Evolutionary conservation across 2,888 invertebrate species (phyloP).

Genomic region (Patella ulyssiponensis): DNA sequence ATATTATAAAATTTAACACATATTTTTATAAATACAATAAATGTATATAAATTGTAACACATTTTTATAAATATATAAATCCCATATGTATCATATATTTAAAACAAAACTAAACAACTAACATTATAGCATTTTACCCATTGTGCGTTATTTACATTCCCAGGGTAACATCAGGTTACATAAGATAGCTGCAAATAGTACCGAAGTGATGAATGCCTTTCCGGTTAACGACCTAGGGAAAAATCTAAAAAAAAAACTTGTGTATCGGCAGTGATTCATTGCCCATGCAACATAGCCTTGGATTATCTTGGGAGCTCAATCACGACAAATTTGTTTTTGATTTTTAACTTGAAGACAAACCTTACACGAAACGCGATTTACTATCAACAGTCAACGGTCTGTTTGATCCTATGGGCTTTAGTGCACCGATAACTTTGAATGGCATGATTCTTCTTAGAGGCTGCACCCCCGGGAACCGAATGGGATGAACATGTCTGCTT

Average conservation of each 20-base stretch:
- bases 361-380: not conserved
- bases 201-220: slow-evolving; percentile 6
- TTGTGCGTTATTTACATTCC: too few species aligned
- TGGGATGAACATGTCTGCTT: slow-evolving; percentile 24
- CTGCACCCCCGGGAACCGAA: not conserved
- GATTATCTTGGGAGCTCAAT: slow-evolving; percentile 6
- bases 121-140: too few species aligned
- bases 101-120: too few species aligned
- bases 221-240: slow-evolving; percentile 11
- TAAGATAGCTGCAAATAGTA: slow-evolving; percentile 3
- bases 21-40: too few species aligned
- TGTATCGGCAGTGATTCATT: too few species aligned
- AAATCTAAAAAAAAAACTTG: not conserved
- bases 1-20: too few species aligned
- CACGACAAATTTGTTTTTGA: slow-evolving; percentile 9
- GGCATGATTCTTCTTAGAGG: slow-evolving; percentile 15
- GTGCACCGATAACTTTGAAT: not conserved
- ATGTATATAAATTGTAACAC: too few species aligned
- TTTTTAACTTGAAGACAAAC: slow-evolving; percentile 2
- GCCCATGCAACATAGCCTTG: slow-evolving; percentile 16
- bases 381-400: slow-evolving; percentile 17
- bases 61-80: too few species aligned
- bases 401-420: slow-evolving; percentile 21
- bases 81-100: too few species aligned
- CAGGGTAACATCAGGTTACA: not conserved